These are phyloP conservation scores for Bovichtus variegatus DNA, from an alignment of 2,797 vertebrate species.

Conservation along the genomic window DNA sequence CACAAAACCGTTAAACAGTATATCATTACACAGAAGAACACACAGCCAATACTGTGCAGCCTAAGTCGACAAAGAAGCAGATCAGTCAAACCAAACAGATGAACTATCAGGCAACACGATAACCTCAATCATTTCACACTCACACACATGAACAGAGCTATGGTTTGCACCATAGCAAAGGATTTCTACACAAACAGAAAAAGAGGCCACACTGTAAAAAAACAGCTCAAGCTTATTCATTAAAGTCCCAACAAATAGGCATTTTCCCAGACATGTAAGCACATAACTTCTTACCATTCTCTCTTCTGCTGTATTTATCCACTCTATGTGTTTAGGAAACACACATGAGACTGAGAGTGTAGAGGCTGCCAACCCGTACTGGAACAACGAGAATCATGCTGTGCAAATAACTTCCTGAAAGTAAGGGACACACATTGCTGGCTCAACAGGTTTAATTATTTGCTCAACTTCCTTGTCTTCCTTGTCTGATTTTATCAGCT, in stretches of 20 bases:
- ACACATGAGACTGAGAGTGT: background rate
- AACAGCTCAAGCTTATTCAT: background rate
- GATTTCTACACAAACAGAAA: background rate
- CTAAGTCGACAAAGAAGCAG: background rate
- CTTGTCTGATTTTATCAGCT: slow-evolving; percentile 7
- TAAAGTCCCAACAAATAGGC: background rate
- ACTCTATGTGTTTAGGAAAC: background rate
- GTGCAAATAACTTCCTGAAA: slow-evolving; percentile 62
- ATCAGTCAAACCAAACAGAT: background rate
- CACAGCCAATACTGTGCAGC: background rate
- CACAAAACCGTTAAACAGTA: no score
- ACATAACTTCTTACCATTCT: background rate
- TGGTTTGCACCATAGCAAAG: no score
- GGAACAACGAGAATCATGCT: slow-evolving; percentile 23
- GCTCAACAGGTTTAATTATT: slow-evolving; percentile 68
- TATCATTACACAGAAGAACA: background rate
- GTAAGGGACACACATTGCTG: slow-evolving; percentile 13
- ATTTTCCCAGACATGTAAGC: background rate
- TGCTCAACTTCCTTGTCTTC: slow-evolving; percentile 43
- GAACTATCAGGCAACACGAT: background rate
- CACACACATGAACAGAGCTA: background rate
- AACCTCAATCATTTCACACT: background rate
- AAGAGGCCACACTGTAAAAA: slow-evolving; percentile 20
- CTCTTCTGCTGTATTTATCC: background rate
- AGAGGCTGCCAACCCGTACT: slow-evolving; percentile 13